Percentiles rank a stretch among this genome's conserved stretches.
These are phyloP conservation scores for Xyliphius kryptos DNA, from an alignment of 2,113 vertebrate species.

Conservation along the genomic window DNA sequence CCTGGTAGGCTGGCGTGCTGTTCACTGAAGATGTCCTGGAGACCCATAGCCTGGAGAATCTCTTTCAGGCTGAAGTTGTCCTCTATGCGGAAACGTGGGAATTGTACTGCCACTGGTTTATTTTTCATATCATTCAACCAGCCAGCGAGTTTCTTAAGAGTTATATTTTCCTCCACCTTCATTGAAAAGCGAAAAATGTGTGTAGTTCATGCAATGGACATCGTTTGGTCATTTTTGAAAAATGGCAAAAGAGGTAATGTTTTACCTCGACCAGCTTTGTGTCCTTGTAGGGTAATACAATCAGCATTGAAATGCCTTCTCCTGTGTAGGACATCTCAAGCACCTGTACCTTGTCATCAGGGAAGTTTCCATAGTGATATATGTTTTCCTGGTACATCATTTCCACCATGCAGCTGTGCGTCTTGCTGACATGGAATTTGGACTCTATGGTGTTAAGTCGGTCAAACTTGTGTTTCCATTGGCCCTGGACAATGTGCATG, in stretches of 20 bases:
- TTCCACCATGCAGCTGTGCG: conserved; percentile 54
- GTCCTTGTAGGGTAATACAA: too few relatives aligned
- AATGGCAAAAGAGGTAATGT: too few relatives aligned
- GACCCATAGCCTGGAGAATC: conserved; percentile 76
- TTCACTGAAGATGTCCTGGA: conserved; percentile 76
- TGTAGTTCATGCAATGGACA: too few relatives aligned
- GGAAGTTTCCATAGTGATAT: conserved; percentile 62
- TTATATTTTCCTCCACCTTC: conserved; percentile 73
- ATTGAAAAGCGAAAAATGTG: conserved; percentile 5
- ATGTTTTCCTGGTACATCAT: conserved; percentile 86
- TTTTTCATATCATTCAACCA: conserved; percentile 71
- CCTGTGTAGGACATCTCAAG: conserved; percentile 90
- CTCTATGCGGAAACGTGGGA: conserved; percentile 80
- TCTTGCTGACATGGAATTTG: conserved; percentile 54
- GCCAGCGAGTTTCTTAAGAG: conserved; percentile 56
- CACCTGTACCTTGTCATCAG: conserved; percentile 69
- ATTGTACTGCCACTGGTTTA: conserved; percentile 58
- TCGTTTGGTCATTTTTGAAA: too few relatives aligned
- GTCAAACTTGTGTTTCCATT: conserved; percentile 83
- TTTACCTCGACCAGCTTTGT: too few relatives aligned
- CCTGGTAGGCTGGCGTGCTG: conserved; percentile 75
- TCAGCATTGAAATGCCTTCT: conserved; percentile 79
- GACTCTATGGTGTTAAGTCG: conserved; percentile 57
- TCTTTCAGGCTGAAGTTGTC: conserved; percentile 84
- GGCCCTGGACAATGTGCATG: too few relatives aligned